Base-by-base conservation (phyloP, 2,797 vertebrate species). In the Telmatherina bonti region DNA sequence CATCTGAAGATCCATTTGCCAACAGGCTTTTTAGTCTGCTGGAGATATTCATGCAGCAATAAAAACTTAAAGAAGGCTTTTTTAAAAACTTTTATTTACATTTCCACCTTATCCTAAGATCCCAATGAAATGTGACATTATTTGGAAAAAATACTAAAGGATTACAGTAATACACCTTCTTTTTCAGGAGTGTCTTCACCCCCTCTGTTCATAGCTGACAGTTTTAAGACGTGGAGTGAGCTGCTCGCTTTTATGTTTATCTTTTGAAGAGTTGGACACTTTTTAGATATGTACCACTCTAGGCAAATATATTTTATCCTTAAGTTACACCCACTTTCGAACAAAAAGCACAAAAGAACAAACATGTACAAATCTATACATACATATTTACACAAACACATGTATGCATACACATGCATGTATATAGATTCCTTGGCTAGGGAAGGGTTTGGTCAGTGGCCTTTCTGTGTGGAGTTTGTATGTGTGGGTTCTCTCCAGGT, bases 1-100 rank as follows among this genome's bases (percentile, higher is more conserved):
- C 73, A 1, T 67, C 38, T 55, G 59, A 45, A 69, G 73, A 69
- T 63, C 41, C 13, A 56, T 74, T 66, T 52, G 47, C 3, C 49
- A 61, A 53, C 56, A 47, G 30, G 4, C 38, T 65, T 55, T 8
- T 62, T 29, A 54, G 1, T 59, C 26, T 43, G 41, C 51, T 36
- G 16, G 30, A 45, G 29, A 38, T 58, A 41, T 8, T 58, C 55
- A 35, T 52, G 72, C 29, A 4, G 24, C 9, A 16, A 53, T 30
- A 4, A 45, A 58, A 56, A 65, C 71, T 58, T 62, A 72, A 56
- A n/a, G 11, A 12, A 12, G 22, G 1, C 4, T 31, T 31, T 1
- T 43, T 43, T 18, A 5, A 4, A 2, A 10, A 10, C 33, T 22
- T 8, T 47, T 24, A 24, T 6, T 12, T 6, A 26, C 22, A n/a